Evolutionary conservation across 2,113 vertebrate genomes (phyloP).

Genomic region (Actenoides hombroni): DNA sequence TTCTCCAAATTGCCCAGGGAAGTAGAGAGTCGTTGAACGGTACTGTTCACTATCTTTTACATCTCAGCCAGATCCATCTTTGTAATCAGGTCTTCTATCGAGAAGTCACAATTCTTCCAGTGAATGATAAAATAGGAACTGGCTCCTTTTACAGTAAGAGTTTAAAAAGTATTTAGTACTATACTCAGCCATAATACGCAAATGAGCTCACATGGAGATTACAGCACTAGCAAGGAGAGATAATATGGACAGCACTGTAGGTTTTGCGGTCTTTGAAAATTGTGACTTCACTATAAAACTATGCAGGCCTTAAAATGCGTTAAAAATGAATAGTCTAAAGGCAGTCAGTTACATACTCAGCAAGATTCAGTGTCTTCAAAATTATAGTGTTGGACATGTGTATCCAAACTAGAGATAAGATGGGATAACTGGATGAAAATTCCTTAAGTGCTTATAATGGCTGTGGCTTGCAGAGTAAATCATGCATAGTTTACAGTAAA

Average conservation of each 20-base stretch:
- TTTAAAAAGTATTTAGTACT: not conserved
- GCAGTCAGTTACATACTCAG: not conserved
- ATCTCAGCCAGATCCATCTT: not conserved
- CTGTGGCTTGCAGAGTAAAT: constrained; percentile 55
- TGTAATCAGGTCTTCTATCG: not conserved
- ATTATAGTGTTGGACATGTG: constrained; percentile 48
- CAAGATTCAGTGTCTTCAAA: constrained; percentile 14
- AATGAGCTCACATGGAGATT: constrained; percentile 5
- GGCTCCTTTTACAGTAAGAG: not conserved
- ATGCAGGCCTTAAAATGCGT: not conserved
- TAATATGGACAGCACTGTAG: not conserved
- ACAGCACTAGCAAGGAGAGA: not conserved
- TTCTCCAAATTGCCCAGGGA: not conserved
- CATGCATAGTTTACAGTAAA: constrained; percentile 37
- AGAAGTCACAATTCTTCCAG: not conserved
- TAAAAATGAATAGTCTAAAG: constrained; percentile 23
- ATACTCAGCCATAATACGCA: not conserved
- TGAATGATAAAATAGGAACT: not conserved
- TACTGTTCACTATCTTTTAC: not conserved
- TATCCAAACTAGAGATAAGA: constrained; percentile 25
- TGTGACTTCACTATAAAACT: not conserved
- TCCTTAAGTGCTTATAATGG: constrained; percentile 55
- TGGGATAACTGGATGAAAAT: constrained; percentile 41
- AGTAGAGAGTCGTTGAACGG: not conserved
- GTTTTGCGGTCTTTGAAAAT: constrained; percentile 30